A percentile compares a stretch with the other conserved stretches of the same genome.
Evolutionary conservation across 2,113 vertebrate genomes (phyloP).

Genomic region (Calidris pugnax): DNA sequence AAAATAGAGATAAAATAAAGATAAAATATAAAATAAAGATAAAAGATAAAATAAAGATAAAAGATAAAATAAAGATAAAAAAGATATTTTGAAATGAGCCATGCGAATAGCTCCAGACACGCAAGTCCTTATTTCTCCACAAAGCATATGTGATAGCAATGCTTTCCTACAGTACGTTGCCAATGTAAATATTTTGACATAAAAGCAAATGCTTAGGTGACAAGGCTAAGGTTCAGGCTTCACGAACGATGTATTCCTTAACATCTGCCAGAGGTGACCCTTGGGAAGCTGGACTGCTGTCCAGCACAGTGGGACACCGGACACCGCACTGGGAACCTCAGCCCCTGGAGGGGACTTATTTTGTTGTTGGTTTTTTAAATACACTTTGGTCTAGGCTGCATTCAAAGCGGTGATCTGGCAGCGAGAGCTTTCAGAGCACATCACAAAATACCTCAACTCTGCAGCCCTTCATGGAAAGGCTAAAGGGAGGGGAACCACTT

Average conservation of each 20-base stretch:
- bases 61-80: background rate
- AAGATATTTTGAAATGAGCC: background rate
- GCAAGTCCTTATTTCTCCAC: background rate
- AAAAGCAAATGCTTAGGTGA: background rate
- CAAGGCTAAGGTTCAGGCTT: background rate
- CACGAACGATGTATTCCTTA: background rate
- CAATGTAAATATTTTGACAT: background rate
- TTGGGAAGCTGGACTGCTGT: background rate
- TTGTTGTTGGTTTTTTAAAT: background rate
- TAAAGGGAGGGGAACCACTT: background rate
- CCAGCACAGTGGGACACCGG: background rate
- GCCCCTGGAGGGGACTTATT: background rate
- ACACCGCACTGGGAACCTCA: background rate
- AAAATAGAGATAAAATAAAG: background rate
- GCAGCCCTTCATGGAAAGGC: background rate
- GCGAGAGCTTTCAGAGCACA: background rate
- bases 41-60: background rate
- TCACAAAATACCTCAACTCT: background rate
- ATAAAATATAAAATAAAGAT: background rate
- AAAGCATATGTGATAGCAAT: fast-evolving
- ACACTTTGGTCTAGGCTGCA: background rate
- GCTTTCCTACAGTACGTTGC: fast-evolving
- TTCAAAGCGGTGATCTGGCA: background rate
- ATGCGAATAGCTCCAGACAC: fast-evolving
- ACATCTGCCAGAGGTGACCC: background rate